Base-by-base conservation (phyloP, 2,113 vertebrate species). In the Anas platyrhynchos region DNA sequence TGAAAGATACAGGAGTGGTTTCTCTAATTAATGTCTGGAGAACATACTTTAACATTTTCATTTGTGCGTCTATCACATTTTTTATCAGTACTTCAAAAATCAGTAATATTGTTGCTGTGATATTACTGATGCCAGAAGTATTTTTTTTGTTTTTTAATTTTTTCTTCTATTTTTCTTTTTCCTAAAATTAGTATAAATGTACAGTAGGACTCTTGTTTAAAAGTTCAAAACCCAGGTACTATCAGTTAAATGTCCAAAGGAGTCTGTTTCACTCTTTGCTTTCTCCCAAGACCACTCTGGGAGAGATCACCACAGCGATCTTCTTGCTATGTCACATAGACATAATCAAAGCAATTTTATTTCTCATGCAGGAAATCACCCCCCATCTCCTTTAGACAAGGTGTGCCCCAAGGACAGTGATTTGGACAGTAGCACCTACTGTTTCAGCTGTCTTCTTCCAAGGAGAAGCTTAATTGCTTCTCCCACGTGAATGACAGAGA, bases 391-490 rank as follows among this genome's bases (percentile, higher is more conserved):
- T 86, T 50, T 67, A 78, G 46, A 26, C 26, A 71, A 88, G 59
- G 29, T 31, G 8, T 91, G 65, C 75, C 50, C 59, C 52, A 83
- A 85, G 68, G 88, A 83, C 65, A 84, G 23, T 36, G 46, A 61
- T 82, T 69, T 86, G 76, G 50, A 91, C 75, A 93, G 72, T 76
- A 82, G 69, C 58, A 59, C 50, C 58, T 82, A 92, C 92, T 95
- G 73, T 84, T 92, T 94, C 46, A 79, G 32, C 69, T 86, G 29
- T 75, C 52, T 90, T 95, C 56, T 86, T 92, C 71, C 44, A 91
- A 31, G 20, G 62, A 84, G 27, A 41, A 91, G 6, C 16, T 44
- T 88, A 86, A 88, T 79, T 94, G 2, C 54, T 86, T 88, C 32
- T 95, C 58, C 69, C 86, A 97, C 80, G 62, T 91, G 52, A 85